Percentiles rank a stretch among this genome's conserved stretches.
Conservation (phyloP, 2,888 invertebrate genomes). For the Rotaria macrura region DNA sequence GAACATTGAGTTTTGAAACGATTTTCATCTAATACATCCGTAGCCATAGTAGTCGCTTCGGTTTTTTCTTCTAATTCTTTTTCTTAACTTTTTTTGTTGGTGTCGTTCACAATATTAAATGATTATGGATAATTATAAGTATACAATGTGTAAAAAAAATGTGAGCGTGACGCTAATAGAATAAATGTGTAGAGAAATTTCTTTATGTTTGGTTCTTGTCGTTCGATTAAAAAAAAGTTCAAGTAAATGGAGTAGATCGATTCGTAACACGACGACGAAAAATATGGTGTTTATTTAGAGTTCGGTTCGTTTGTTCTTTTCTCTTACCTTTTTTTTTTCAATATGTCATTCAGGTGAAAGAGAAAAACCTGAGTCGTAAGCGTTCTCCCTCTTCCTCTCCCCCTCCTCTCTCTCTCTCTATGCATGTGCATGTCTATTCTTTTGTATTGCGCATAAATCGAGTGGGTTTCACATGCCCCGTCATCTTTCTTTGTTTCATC, state of each 20-base stretch:
- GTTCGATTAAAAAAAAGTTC: background rate
- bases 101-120: background rate
- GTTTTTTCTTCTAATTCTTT: background rate
- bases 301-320: background rate
- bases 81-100: background rate
- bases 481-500: background rate
- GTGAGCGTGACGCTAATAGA: background rate
- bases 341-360: background rate
- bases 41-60: background rate
- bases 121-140: background rate
- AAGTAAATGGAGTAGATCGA: background rate
- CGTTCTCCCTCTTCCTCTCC: background rate
- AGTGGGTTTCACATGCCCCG: background rate
- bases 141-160: background rate
- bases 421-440: background rate
- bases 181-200: background rate
- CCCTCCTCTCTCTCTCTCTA: background rate
- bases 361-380: background rate
- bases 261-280: background rate
- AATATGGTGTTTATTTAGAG: background rate
- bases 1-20: background rate
- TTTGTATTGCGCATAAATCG: background rate
- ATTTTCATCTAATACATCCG: background rate
- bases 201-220: background rate
- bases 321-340: background rate